phyloP scores from a whole-genome alignment of 2,888 invertebrate species.

The Drosophila siamana region DNA sequence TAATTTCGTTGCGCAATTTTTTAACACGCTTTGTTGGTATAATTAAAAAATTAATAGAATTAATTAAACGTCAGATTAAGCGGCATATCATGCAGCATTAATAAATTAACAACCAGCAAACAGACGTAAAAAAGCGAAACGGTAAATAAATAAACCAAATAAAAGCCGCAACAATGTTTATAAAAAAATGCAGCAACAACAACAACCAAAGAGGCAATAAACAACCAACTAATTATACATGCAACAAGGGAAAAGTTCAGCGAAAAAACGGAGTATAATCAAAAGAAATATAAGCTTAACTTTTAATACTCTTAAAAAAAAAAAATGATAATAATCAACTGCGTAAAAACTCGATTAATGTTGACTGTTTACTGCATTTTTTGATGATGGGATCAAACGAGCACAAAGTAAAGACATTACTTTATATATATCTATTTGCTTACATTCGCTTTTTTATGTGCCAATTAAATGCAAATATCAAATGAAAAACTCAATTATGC shows the following conservation, averaged over 20 bases:
- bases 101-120: constrained; percentile 68
- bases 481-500: background rate
- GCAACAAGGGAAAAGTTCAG: constrained; percentile 34
- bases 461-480: background rate
- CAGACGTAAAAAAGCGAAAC: constrained; percentile 16
- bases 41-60: constrained; percentile 70
- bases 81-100: constrained; percentile 75
- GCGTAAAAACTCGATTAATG: constrained; percentile 6
- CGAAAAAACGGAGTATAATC: constrained; percentile 1
- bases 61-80: constrained; percentile 77
- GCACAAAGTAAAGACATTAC: background rate
- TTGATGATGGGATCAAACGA: background rate
- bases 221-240: constrained; percentile 76
- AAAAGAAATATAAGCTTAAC: constrained; percentile 17
- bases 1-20: constrained; percentile 24
- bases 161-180: constrained; percentile 51
- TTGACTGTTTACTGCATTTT: background rate
- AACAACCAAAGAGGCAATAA: constrained; percentile 43
- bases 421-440: background rate
- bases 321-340: background rate
- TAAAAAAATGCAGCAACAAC: constrained; percentile 36
- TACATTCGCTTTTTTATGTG: background rate
- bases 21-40: constrained; percentile 6
- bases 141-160: constrained; percentile 70
- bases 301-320: constrained; percentile 36